Evolutionary conservation across 2,888 invertebrate species (phyloP), one percentile per base, ranked within the genome.

Genomic region (Pterostichus niger): DNA sequence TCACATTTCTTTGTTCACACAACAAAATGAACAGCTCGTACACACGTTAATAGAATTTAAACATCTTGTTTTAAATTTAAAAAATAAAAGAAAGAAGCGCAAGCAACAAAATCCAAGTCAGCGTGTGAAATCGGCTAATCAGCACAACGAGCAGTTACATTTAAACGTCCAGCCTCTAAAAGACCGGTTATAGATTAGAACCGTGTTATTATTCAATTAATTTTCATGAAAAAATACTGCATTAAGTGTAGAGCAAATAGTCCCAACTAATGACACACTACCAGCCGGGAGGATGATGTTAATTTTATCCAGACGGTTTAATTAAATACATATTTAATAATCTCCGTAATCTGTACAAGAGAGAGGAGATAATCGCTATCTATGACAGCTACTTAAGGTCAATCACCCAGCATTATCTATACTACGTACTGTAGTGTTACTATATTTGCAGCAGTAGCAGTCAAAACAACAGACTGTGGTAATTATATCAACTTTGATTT

Each of bases 301-400:
- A 56, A 77, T 77, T 77, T 40, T 17, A 77, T 59, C 56, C 59
- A 10, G 77, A 59, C 77, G 44, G 56, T 31, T 77, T 77, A 77
- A 77, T 77, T 59, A 77, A 77, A 77, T 77, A 40, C 59, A 77
- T 59, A 54, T 77, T 77, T 77, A 77, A 40, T 77, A 56, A 77
- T 77, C 77, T 77, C 59, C 13, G 77, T 71, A 71, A 71, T 71
- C 68, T 71, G 68, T 17, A 44, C 11, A 9, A 71, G 44, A 44
- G 68, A 56, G 56, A 17, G 40, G 40, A 71, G 68, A 71, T 71
- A 71, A 71, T 71, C 24, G 68, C 68, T 71, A 71, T 71, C 68
- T 71, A 40, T 71, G 68, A 71, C 68, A 44, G 68, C 68, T 71
- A 71, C 17, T 71, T 46, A 71, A 71, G 68, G 68, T 71, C 68